Evolutionary conservation across 2,113 vertebrate genomes (phyloP).

Genomic region (Cryptoleucopteryx plumbea): DNA sequence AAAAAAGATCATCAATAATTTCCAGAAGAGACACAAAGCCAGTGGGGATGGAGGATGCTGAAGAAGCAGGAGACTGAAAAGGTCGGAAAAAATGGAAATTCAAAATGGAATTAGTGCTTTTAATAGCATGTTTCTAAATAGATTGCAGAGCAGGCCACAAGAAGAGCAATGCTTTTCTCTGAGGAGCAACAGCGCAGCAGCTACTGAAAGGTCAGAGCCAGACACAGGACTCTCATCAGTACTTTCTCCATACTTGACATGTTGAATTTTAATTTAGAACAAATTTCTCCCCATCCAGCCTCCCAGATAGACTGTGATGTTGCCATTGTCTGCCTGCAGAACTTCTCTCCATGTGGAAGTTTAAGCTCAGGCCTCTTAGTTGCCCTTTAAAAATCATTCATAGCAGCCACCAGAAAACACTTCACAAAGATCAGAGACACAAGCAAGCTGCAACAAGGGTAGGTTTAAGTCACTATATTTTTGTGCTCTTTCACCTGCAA

Average conservation of each 20-base stretch:
- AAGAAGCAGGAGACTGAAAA: constrained; percentile 8
- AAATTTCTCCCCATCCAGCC: not conserved
- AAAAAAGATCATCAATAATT: not conserved
- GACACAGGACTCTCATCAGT: not conserved
- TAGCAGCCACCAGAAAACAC: not conserved
- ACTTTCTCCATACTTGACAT: not conserved
- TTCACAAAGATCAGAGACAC: not conserved
- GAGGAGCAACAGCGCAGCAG: not conserved
- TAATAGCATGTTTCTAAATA: not conserved
- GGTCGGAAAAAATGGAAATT: constrained; percentile 35
- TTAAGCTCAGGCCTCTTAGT: not conserved
- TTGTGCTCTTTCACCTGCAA: not conserved
- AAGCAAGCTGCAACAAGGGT: not conserved
- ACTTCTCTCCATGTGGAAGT: not conserved
- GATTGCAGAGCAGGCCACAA: not conserved
- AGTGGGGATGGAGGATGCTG: not conserved
- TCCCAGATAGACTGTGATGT: not conserved
- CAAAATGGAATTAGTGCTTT: constrained; percentile 21
- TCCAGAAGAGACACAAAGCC: not conserved
- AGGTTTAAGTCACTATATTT: not conserved
- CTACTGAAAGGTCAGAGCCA: constrained; percentile 32
- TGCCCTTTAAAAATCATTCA: not conserved
- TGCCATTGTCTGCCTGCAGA: not conserved
- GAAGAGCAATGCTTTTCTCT: not conserved
- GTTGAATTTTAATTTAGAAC: constrained; percentile 18